Evolutionary conservation across 2,113 vertebrate genomes (phyloP).

Genomic region (Dermatemys mawii): DNA sequence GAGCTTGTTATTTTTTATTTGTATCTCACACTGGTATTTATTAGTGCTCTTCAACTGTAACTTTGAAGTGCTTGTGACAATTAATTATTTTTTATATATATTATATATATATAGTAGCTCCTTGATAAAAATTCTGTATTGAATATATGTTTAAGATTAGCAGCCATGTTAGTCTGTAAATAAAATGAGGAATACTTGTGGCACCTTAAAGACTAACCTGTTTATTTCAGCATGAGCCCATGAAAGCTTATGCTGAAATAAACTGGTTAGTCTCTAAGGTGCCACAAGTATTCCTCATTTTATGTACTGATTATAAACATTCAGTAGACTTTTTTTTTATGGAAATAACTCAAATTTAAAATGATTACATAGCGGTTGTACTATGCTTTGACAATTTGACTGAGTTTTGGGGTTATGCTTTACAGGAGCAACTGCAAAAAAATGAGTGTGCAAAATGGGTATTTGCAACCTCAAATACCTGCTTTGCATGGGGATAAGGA

Average conservation of each 20-base stretch:
- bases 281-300: too few species aligned
- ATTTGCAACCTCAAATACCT: fast-evolving
- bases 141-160: too few species aligned
- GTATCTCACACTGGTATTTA: background rate
- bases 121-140: background rate
- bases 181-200: too few species aligned
- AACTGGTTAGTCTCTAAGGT: too few species aligned
- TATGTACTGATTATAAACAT: background rate
- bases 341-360: background rate
- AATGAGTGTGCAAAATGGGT: fast-evolving
- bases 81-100: too few species aligned
- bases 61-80: background rate
- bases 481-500: background rate
- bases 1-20: background rate
- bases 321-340: background rate
- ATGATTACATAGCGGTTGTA: background rate
- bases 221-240: too few species aligned
- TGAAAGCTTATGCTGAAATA: too few species aligned
- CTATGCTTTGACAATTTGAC: fast-evolving
- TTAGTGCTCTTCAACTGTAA: background rate
- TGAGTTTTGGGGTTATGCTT: background rate
- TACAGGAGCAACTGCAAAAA: background rate
- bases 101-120: too few species aligned
- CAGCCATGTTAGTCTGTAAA: too few species aligned
- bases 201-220: too few species aligned